Conservation (phyloP, 2,888 invertebrate genomes). For the Apotomis betuletana region DNA sequence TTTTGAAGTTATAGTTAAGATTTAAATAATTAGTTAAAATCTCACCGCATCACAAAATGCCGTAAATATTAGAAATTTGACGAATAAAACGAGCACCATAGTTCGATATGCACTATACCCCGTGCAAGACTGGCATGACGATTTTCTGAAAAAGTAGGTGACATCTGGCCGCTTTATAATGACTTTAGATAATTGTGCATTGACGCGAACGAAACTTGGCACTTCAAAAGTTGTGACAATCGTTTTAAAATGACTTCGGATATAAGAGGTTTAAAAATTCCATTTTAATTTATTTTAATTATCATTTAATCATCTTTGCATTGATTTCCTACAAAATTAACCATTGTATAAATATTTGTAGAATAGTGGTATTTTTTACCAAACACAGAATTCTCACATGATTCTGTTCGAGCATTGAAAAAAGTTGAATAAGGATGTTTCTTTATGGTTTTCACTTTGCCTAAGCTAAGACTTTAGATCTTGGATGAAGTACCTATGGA, state of each 20-base stretch:
- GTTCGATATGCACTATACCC: slow-evolving; percentile 42
- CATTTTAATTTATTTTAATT: too few relatives aligned
- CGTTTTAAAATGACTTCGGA: not conserved
- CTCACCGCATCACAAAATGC: slow-evolving; percentile 67
- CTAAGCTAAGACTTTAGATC: too few relatives aligned
- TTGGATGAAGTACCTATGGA: too few relatives aligned
- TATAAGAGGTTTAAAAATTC: not conserved
- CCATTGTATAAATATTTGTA: too few relatives aligned
- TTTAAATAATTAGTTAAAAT: not conserved
- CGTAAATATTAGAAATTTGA: slow-evolving; percentile 60
- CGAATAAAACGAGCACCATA: slow-evolving; percentile 56
- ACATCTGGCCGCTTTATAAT: slow-evolving; percentile 55
- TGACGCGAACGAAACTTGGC: slow-evolving; percentile 33
- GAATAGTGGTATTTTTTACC: too few relatives aligned
- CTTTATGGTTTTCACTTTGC: too few relatives aligned
- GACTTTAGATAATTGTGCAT: slow-evolving; percentile 43
- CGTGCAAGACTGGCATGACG: slow-evolving; percentile 51
- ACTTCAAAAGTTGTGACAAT: slow-evolving; percentile 34
- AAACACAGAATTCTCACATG: too few relatives aligned
- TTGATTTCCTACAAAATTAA: too few relatives aligned
- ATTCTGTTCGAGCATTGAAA: too few relatives aligned
- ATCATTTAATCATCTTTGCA: too few relatives aligned
- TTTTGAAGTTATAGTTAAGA: not conserved
- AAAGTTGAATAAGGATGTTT: too few relatives aligned
- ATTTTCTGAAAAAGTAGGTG: slow-evolving; percentile 54